Evolutionary conservation across 1,140 invertebrate genomes (phyloP), one percentile per base, ranked within the genome.

Genomic region (Zaprionus vittiger): DNA sequence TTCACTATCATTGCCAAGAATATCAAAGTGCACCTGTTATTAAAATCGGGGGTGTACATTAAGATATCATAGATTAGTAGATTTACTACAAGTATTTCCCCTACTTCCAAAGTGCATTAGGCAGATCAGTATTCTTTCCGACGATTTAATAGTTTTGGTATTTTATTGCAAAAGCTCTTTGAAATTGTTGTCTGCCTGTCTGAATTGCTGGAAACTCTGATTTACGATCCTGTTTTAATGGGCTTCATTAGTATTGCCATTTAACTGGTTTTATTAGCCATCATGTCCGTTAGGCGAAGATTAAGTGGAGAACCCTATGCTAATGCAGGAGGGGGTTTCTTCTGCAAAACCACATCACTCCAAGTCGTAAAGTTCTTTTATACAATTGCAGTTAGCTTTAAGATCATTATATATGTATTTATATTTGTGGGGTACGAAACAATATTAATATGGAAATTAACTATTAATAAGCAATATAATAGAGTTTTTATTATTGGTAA

Each of bases 151-250:
- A 24, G 47, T 24, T 22, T 52, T 2, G 41, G n/a, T 24, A 0
- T n/a, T 52, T 52, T 52, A 52, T 52, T 12, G 20, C 47, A 12
- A 11, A 22, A 24, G 20, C 20, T 41, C 15, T 41, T 14, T n/a
- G 5, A 15, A 1, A 9, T 15, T 31, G 4, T 41, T 41, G 5
- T 1, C 4, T n/a, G 38, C 38, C 15, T 5, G 5, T 5, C 38
- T 34, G 31, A 41, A 41, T 15, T 15, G 56, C 12, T 26, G 15
- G 41, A n/a, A 47, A 47, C 41, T n/a, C 24, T 44, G 38, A 62
- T 62, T 62, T 47, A 62, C 60, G 24, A 15, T 62, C 26, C 26
- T n/a, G n/a, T 15, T 44, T 62, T 62, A 28, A 62, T 28, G 12
- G 26, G 9, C 15, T 24, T 41, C 41, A 62, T 41, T 28, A 47